These are phyloP conservation scores for Globodera rostochiensis DNA, from an alignment of 1,140 invertebrate genomes.

Conservation along the genomic window DNA sequence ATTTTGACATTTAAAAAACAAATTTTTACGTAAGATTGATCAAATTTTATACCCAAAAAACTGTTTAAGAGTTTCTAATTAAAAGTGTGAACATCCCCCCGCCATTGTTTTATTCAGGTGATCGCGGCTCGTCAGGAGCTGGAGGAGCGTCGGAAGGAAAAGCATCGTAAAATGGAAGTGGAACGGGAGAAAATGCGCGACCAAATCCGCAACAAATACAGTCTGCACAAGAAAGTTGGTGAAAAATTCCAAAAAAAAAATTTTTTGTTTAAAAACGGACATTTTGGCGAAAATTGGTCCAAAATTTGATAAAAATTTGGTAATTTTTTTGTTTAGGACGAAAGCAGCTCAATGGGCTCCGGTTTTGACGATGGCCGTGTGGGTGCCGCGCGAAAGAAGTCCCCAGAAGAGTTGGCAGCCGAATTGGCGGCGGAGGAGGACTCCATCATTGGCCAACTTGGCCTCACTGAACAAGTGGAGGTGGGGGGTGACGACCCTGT, in stretches of 20 bases:
- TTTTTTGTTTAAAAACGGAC: slow-evolving; percentile 16
- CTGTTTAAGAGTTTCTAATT: background rate
- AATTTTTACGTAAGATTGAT: background rate
- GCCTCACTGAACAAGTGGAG: slow-evolving; percentile 63
- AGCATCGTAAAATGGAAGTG: slow-evolving; percentile 88
- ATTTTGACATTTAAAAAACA: background rate
- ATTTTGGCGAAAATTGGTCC: background rate
- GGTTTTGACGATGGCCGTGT: slow-evolving; percentile 59
- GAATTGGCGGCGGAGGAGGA: slow-evolving; percentile 52
- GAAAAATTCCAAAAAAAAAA: slow-evolving; percentile 1
- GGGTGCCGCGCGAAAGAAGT: slow-evolving; percentile 57
- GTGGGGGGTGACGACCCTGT: background rate
- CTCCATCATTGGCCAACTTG: slow-evolving; percentile 61
- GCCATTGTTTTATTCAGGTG: slow-evolving; percentile 39
- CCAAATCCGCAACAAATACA: slow-evolving; percentile 88
- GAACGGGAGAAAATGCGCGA: slow-evolving; percentile 96
- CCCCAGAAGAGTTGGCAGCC: slow-evolving; percentile 61
- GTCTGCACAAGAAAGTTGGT: slow-evolving; percentile 59
- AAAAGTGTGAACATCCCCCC: background rate
- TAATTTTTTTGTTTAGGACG: background rate
- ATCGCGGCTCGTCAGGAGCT: slow-evolving; percentile 69
- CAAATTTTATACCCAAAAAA: background rate
- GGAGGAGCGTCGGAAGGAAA: slow-evolving; percentile 70
- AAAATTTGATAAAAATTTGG: slow-evolving; percentile 10
- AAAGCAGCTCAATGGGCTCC: slow-evolving; percentile 2